Evolutionary conservation across 1,140 invertebrate genomes (phyloP), one percentile per base, ranked within the genome.

Genomic region (Saxidomus purpurata): DNA sequence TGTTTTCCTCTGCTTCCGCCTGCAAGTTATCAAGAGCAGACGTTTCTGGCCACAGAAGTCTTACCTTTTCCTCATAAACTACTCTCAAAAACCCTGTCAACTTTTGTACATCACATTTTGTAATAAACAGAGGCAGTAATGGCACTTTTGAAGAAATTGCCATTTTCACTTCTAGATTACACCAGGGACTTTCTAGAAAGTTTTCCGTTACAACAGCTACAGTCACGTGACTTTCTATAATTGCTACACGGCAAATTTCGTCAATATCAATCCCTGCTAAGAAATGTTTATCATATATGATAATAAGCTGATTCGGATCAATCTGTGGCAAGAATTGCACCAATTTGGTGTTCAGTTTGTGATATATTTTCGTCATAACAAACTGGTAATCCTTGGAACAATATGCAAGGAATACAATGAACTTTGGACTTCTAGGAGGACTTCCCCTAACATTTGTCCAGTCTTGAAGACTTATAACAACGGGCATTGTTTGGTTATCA

Each of bases 261-360:
- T 67, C 63, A 67, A 67, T 67, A 67, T 67, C 63, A 4, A 67
- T 67, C 6, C 63, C 63, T 67, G 63, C 63, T 13, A 67, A 36
- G 34, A 67, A 67, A 31, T 67, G 15, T 67, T 67, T 67, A 36
- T 67, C 63, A 31, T 67, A 67, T 34, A 67, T 31, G 25, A 67
- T 67, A n/a, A 67, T 67, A 11, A 67, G n/a, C 11, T 67, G 15
- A 34, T 67, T 25, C 1, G 63, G 63, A 31, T 67, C 34, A 34
- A 8, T 67, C 13, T 67, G n/a, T 67, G n/a, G n/a, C 25, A 67
- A 36, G 3, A 67, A 15, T 1, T 34, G 34, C n/a, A 8, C 6
- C 9, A 67, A n/a, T 67, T 67, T 67, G 1, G 1, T 4, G 19
- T 67, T 67, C 28, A 67, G 28, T 67, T 31, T 67, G 11, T 34